These are phyloP conservation scores for Lordiphosa fenestrarum DNA, from an alignment of 2,888 invertebrate species.

Conservation along the genomic window DNA sequence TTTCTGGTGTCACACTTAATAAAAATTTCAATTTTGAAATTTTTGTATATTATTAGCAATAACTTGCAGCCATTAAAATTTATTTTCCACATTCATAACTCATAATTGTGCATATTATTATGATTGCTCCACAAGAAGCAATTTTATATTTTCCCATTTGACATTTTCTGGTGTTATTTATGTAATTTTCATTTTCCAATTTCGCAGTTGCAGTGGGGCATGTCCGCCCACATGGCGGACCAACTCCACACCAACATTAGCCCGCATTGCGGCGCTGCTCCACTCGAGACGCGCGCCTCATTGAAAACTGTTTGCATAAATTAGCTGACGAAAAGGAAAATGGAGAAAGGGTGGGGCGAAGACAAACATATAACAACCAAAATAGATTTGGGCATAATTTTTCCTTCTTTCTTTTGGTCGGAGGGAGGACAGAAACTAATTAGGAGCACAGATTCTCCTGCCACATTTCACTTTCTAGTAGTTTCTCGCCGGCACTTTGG, in stretches of 20 bases:
- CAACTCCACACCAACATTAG: no score
- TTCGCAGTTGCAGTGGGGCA: no score
- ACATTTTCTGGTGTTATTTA: no score
- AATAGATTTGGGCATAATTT: background rate
- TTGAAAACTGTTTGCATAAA: conserved; percentile 67
- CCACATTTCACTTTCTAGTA: background rate
- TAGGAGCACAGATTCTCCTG: conserved; percentile 1
- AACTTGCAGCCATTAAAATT: conserved; percentile 1
- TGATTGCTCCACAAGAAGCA: no score
- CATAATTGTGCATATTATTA: background rate
- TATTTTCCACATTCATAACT: no score
- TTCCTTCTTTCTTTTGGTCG: background rate
- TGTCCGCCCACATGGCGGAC: no score
- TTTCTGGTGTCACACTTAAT: background rate
- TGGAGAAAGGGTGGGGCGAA: conserved; percentile 24
- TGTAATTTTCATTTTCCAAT: no score
- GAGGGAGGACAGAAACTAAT: conserved; percentile 1
- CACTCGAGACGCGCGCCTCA: conserved; percentile 33
- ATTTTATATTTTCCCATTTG: no score
- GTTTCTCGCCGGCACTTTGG: background rate
- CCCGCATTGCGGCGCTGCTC: no score
- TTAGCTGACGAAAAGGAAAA: conserved; percentile 46
- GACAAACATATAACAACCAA: conserved; percentile 47
- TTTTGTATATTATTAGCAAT: conserved; percentile 1
- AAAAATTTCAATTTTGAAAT: background rate